A percentile compares a stretch with the other conserved stretches of the same genome.
Evolutionary conservation across 2,797 vertebrate species (phyloP).

Genomic region (Oreortyx pictus): DNA sequence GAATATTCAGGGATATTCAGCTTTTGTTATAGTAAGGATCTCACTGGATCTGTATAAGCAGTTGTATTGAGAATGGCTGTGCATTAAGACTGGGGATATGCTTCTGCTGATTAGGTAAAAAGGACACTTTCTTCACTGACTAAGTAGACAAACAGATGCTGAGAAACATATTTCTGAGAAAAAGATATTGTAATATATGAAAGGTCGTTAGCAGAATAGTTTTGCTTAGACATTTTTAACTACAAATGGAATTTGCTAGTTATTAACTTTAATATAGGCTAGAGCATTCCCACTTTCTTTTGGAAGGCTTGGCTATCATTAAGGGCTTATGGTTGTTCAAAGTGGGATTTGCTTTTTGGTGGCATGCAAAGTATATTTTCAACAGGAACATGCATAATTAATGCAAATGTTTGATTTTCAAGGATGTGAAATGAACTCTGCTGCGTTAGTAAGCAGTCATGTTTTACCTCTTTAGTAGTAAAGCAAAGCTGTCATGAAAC

Average conservation of each 20-base stretch:
- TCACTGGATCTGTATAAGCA: background rate
- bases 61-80: background rate
- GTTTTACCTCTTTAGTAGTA: background rate
- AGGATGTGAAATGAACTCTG: fast-evolving
- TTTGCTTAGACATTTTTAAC: background rate
- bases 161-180: background rate
- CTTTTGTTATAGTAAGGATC: background rate
- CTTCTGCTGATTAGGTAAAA: background rate
- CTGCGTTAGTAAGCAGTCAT: background rate
- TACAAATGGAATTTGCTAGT: background rate
- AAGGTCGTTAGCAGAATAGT: background rate
- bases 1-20: fast-evolving
- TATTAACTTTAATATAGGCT: background rate
- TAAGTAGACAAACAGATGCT: background rate
- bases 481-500: background rate
- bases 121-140: background rate
- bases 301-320: background rate
- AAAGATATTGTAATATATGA: background rate
- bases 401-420: background rate
- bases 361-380: background rate
- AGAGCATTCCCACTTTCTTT: background rate
- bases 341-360: background rate
- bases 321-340: fast-evolving
- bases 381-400: fast-evolving
- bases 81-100: background rate